A percentile compares a stretch with the other conserved stretches of the same genome.
These are phyloP conservation scores for Cladorhizidae sp. DNA, from an alignment of 37 sponge, comb jelly and placozoan genomes.

Conservation along the genomic window DNA sequence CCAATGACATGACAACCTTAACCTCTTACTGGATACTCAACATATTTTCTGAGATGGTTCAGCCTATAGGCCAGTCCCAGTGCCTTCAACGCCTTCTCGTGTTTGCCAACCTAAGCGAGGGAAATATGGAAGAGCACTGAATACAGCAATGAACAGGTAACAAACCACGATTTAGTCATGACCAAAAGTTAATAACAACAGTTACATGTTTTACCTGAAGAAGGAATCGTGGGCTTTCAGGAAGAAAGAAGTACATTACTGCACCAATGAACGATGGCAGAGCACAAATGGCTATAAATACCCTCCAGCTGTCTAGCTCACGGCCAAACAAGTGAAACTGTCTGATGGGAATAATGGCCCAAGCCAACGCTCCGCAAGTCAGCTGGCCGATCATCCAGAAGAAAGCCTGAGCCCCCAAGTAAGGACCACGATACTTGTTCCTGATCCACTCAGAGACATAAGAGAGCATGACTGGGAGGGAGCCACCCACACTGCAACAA, in stretches of 20 bases:
- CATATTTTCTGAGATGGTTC: slow-evolving; percentile 15
- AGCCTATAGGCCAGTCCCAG: slow-evolving; percentile 23
- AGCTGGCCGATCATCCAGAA: slow-evolving; percentile 66
- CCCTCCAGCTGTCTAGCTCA: slow-evolving; percentile 61
- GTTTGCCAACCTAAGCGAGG: slow-evolving; percentile 32
- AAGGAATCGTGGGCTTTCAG: slow-evolving; percentile 72
- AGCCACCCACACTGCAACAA: slow-evolving; percentile 39
- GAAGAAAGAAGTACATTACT: slow-evolving; percentile 57
- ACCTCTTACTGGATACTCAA: slow-evolving; percentile 25
- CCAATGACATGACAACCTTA: not conserved
- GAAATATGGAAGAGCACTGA: no score
- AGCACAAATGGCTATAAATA: slow-evolving; percentile 63
- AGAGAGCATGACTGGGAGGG: slow-evolving; percentile 61
- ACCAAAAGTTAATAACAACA: no score
- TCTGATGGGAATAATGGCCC: slow-evolving; percentile 53
- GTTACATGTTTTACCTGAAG: slow-evolving; percentile 41
- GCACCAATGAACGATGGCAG: slow-evolving; percentile 60
- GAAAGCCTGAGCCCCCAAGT: slow-evolving; percentile 43
- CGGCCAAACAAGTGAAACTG: slow-evolving; percentile 1
- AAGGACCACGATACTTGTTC: slow-evolving; percentile 60
- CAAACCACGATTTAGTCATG: no score
- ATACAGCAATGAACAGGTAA: no score
- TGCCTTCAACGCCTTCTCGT: slow-evolving; percentile 30
- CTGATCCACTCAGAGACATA: slow-evolving; percentile 67
- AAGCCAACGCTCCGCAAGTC: slow-evolving; percentile 60